Conservation (phyloP, 2,797 vertebrate genomes). For the Artibeus lituratus region DNA sequence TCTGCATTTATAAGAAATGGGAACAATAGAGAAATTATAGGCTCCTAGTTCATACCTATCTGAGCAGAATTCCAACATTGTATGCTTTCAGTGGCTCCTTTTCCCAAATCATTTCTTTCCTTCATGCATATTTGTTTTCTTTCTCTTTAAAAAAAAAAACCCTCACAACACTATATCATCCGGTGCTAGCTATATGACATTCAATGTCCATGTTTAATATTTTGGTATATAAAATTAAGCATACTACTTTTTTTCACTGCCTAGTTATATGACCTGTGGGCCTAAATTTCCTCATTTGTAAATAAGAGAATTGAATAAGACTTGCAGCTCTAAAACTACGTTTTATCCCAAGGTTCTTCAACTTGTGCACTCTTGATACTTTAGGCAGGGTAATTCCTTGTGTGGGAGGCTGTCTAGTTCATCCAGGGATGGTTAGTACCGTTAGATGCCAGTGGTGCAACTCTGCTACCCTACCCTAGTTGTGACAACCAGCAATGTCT, state of each 20-base stretch:
- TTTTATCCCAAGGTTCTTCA: not conserved
- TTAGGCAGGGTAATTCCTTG: not conserved
- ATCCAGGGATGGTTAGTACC: not conserved
- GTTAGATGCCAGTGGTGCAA: not conserved
- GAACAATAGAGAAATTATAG: not conserved
- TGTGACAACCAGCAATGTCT: not conserved
- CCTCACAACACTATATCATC: not conserved
- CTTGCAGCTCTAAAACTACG: not conserved
- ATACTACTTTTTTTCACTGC: not conserved
- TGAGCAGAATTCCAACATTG: not conserved
- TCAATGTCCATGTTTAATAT: not conserved
- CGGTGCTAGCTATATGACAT: not conserved
- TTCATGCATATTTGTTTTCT: not conserved
- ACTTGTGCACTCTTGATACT: not conserved
- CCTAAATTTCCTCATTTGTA: not conserved
- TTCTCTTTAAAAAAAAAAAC: not conserved
- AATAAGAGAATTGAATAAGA: not conserved
- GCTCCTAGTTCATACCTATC: not conserved
- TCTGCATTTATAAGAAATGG: not conserved
- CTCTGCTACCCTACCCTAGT: accelerated
- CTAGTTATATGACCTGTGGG: not conserved
- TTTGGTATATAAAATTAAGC: not conserved
- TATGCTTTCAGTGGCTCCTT: not conserved
- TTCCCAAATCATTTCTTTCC: not conserved
- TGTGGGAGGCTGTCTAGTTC: not conserved